These are phyloP conservation scores for Coreoperca whiteheadi DNA, from an alignment of 2,113 vertebrate species.

Conservation along the genomic window DNA sequence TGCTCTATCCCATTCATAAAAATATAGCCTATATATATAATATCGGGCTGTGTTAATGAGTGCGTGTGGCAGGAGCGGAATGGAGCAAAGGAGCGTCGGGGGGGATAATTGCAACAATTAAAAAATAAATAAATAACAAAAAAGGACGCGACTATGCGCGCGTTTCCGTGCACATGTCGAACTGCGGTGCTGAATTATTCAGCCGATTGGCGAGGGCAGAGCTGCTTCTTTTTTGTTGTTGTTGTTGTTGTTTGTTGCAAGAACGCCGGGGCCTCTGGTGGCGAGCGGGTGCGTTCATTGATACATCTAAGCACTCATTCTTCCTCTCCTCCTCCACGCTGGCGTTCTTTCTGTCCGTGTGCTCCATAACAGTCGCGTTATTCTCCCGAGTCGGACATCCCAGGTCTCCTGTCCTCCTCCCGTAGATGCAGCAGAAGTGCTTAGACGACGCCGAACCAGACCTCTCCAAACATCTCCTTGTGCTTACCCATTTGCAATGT, in stretches of 20 bases:
- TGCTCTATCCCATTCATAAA: constrained; percentile 85
- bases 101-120: constrained; percentile 58
- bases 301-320: constrained; percentile 84
- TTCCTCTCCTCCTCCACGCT: constrained; percentile 59
- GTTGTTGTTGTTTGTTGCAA: constrained; percentile 50
- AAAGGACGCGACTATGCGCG: constrained; percentile 14
- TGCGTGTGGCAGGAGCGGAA: constrained; percentile 72
- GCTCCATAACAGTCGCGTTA: constrained; percentile 17
- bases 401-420: background rate
- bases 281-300: constrained; percentile 86
- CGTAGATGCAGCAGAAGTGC: background rate
- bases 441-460: background rate
- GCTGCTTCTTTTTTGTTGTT: no score
- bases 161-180: constrained; percentile 55
- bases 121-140: constrained; percentile 23
- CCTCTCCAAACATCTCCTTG: background rate
- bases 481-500: background rate
- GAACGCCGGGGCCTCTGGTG: constrained; percentile 79
- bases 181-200: constrained; percentile 63
- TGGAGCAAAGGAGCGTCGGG: constrained; percentile 57
- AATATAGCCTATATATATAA: constrained; percentile 72
- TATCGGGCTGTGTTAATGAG: constrained; percentile 76
- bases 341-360: constrained; percentile 52
- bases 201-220: constrained; percentile 48
- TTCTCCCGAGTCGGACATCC: constrained; percentile 7